These are phyloP conservation scores for Atherinosoma microstoma DNA, from an alignment of 2,797 vertebrate genomes.

Conservation along the genomic window DNA sequence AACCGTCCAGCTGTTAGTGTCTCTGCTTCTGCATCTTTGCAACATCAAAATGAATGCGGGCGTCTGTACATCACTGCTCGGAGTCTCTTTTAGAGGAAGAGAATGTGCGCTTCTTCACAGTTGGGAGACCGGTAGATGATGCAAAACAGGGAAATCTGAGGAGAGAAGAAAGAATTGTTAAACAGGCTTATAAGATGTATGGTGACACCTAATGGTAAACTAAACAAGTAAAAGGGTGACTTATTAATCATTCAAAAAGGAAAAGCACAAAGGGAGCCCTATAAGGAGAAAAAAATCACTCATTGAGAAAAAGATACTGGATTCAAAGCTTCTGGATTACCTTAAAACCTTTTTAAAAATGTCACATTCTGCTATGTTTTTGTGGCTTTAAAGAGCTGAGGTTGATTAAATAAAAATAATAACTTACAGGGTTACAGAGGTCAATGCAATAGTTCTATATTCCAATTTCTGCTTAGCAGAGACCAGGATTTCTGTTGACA, in stretches of 20 bases:
- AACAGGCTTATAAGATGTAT: constrained; percentile 13
- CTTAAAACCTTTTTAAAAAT: neutral
- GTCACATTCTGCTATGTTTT: neutral
- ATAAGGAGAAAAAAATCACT: neutral
- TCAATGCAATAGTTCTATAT: neutral
- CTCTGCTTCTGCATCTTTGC: constrained; percentile 33
- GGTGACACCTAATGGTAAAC: constrained; percentile 9
- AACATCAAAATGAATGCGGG: constrained; percentile 56
- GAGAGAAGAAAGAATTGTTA: constrained; percentile 40
- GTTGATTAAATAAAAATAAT: constrained; percentile 5
- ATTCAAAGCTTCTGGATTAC: neutral
- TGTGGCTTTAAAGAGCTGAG: neutral
- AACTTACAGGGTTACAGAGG: neutral
- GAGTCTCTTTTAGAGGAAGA: constrained; percentile 62
- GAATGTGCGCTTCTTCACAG: constrained; percentile 80
- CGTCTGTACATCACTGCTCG: constrained; percentile 67
- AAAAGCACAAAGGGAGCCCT: neutral
- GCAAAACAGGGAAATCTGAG: constrained; percentile 76
- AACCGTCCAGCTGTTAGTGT: constrained; percentile 33
- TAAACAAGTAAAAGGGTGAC: constrained; percentile 31
- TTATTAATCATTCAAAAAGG: constrained; percentile 28
- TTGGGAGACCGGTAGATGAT: constrained; percentile 81
- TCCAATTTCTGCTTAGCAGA: neutral
- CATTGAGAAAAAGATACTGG: neutral
- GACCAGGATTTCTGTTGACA: neutral